Base-by-base conservation (phyloP, 2,113 vertebrate species). In the Miniopterus natalensis region DNA sequence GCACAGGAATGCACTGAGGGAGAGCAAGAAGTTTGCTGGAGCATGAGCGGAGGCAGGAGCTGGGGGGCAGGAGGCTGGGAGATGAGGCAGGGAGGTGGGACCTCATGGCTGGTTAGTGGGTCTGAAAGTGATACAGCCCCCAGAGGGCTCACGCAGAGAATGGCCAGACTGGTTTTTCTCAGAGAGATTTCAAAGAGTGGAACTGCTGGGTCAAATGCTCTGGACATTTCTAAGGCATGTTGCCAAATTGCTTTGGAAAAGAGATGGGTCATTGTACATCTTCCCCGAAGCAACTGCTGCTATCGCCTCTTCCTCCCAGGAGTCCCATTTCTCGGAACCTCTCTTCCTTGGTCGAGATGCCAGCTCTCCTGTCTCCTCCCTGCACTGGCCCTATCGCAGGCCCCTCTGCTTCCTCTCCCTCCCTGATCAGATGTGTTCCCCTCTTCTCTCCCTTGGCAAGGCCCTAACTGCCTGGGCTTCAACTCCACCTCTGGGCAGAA, bases 121-220 rank as follows among this genome's bases (percentile, higher is more conserved):
- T 57, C 55, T 14, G 59, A 70, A 49, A 53, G n/a, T 13, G 45
- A 14, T 73, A 12, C 42, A 55, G 4, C 29, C 29, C 80, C 59
- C 23, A n/a, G 51, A 49, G 36, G 4, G 23, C 49, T 79, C 27
- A 17, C n/a, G 65, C 1, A 42, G 36, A 65, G 31, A 77, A 87
- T 2, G 14, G 80, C 78, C 66, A 21, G 55, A 90, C 88, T 3
- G 23, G 86, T 86, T 95, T 85, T 78, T 51, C 85, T 73, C 31
- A 49, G 47, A 36, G 70, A 61, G 68, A 71, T 51, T 75, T 55
- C 57, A 66, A 51, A 21, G 0, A 40, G 13, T 29, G 12, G 55
- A 73, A 70, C 29, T 13, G 12, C 29, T 83, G 75, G 59, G 20
- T 53, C 57, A 87, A 80, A 45, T 1, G 25, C 49, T 49, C 27